Evolutionary conservation across 2,888 invertebrate genomes (phyloP).

Genomic region (Pterostichus madidus): DNA sequence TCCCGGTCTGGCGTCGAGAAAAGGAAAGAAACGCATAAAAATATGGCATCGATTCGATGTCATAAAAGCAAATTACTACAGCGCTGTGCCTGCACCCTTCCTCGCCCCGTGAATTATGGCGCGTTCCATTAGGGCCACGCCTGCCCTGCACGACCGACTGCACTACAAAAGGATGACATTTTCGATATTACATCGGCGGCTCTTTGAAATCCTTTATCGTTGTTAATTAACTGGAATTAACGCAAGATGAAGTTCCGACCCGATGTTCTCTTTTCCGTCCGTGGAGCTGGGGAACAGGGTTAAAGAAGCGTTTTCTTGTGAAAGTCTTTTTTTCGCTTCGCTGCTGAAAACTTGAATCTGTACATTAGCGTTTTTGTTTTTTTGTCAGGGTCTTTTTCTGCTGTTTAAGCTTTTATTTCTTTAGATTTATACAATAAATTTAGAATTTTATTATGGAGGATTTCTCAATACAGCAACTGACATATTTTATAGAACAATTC

Average conservation of each 20-base stretch:
- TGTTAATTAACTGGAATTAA: conserved; percentile 65
- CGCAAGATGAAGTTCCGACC: conserved; percentile 57
- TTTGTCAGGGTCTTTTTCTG: conserved; percentile 32
- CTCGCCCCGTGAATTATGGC: background rate
- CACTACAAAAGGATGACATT: conserved; percentile 65
- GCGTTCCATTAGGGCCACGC: background rate
- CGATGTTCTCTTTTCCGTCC: conserved; percentile 21
- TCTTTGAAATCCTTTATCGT: conserved; percentile 63
- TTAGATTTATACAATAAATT: conserved; percentile 44
- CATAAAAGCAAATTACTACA: conserved; percentile 38
- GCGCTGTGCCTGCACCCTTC: background rate
- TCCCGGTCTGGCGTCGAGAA: conserved; percentile 4
- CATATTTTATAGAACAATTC: too few species aligned
- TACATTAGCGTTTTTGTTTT: conserved; percentile 52
- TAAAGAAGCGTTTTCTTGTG: conserved; percentile 47
- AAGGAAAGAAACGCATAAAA: conserved; percentile 43
- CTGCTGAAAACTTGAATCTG: conserved; percentile 32
- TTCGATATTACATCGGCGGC: conserved; percentile 61
- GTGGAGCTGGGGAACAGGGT: background rate
- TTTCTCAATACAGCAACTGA: background rate
- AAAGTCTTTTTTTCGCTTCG: conserved; percentile 35
- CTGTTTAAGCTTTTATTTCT: conserved; percentile 43
- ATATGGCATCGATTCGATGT: conserved; percentile 53
- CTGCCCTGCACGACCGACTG: conserved; percentile 27
- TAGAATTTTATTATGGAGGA: conserved; percentile 10